A percentile compares a stretch with the other conserved stretches of the same genome.
These are phyloP conservation scores for Hanleya hanleyi DNA, from an alignment of 2,888 invertebrate genomes.

Conservation along the genomic window DNA sequence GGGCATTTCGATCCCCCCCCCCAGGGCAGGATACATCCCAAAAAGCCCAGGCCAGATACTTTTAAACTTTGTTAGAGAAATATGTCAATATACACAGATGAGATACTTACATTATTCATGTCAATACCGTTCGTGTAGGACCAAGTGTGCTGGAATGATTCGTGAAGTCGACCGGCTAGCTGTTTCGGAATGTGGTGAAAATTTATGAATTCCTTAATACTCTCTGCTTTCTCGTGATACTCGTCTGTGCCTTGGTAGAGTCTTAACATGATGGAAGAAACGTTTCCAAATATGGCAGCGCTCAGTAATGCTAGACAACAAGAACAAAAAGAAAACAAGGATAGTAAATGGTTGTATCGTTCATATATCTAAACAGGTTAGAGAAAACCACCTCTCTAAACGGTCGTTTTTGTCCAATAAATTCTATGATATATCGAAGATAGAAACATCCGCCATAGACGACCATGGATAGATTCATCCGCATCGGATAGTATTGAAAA, in stretches of 20 bases:
- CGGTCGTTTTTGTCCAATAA: no score
- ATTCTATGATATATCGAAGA: no score
- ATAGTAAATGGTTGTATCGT: not conserved
- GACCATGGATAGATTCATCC: no score
- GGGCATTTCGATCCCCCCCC: no score
- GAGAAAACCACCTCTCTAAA: no score
- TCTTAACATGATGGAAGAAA: conserved; percentile 73
- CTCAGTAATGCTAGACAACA: conserved; percentile 70
- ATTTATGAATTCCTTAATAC: conserved; percentile 73
- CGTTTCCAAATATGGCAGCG: conserved; percentile 74
- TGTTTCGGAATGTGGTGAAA: conserved; percentile 73
- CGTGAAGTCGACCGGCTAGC: conserved; percentile 70
- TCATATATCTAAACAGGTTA: no score
- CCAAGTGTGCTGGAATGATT: conserved; percentile 73
- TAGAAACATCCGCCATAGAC: no score
- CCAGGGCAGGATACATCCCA: no score
- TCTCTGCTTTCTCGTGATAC: conserved; percentile 72
- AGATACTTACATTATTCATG: conserved; percentile 72
- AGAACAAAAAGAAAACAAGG: not conserved
- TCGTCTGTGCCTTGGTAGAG: conserved; percentile 73
- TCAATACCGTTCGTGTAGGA: conserved; percentile 73
- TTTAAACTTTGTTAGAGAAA: no score
- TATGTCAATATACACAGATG: no score
- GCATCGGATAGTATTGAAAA: no score
- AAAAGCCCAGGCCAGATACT: no score